Evolutionary conservation across 2,888 invertebrate genomes (phyloP).

Genomic region (Drosophila recens): DNA sequence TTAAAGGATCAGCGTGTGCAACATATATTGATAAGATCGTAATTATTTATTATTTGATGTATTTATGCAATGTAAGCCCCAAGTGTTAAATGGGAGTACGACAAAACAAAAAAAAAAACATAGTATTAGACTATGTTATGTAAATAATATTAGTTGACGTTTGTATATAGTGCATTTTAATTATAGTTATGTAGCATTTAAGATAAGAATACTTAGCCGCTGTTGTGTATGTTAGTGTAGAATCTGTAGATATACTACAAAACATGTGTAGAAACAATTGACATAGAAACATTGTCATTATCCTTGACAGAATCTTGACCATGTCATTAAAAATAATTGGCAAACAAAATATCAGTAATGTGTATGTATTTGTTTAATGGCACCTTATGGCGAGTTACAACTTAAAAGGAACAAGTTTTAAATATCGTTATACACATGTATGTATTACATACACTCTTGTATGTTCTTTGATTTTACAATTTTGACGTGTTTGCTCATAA

Average conservation of each 20-base stretch:
- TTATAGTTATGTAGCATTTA: constrained; percentile 21
- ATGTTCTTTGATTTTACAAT: not conserved
- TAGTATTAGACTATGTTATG: constrained; percentile 33
- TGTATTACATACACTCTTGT: not conserved
- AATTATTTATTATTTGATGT: constrained; percentile 32
- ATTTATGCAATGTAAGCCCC: constrained; percentile 28
- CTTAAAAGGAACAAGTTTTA: constrained; percentile 49
- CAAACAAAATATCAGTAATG: constrained; percentile 9
- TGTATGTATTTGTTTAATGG: constrained; percentile 28
- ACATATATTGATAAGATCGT: constrained; percentile 47
- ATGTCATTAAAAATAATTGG: constrained; percentile 1
- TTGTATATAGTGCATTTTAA: constrained; percentile 59
- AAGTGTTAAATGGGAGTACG: constrained; percentile 1
- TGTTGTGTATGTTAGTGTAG: constrained; percentile 27
- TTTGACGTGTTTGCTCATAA: not conserved
- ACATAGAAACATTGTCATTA: constrained; percentile 22
- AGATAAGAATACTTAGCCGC: constrained; percentile 21
- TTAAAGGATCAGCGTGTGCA: constrained; percentile 52
- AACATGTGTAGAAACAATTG: constrained; percentile 27
- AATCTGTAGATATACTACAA: constrained; percentile 20
- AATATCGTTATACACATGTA: not conserved
- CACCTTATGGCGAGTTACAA: constrained; percentile 44
- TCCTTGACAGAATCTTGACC: not conserved
- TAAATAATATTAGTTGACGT: constrained; percentile 59
- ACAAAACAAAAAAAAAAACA: constrained; percentile 7